phyloP scores from a whole-genome alignment of 1,140 invertebrate species.

The Sminthurinus signatus region DNA sequence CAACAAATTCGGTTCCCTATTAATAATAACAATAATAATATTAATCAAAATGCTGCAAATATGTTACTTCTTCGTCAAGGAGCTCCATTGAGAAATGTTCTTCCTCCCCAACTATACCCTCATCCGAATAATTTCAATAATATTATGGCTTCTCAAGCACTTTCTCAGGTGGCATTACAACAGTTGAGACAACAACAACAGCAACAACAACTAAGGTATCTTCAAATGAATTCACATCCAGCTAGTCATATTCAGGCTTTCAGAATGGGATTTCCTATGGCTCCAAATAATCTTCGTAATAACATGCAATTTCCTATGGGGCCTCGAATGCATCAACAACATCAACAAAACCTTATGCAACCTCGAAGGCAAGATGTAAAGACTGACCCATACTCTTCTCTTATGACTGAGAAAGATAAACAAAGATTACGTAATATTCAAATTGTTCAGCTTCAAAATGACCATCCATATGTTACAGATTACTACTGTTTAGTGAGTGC shows the following conservation, averaged over 20 bases:
- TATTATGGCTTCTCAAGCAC: not conserved
- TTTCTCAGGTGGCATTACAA: slow-evolving; percentile 1
- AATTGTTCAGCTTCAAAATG: slow-evolving; percentile 75
- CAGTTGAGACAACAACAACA: slow-evolving; percentile 3
- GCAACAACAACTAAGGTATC: slow-evolving; percentile 23
- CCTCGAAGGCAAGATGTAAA: not conserved
- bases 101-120: slow-evolving; percentile 5
- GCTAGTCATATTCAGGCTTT: not conserved
- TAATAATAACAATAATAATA: no score
- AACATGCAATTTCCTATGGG: not conserved
- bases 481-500: slow-evolving; percentile 69
- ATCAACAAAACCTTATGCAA: not conserved
- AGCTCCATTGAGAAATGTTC: slow-evolving; percentile 1
- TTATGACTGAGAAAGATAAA: slow-evolving; percentile 86
- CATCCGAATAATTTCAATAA: slow-evolving; percentile 16
- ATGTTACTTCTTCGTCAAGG: not conserved
- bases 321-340: not conserved
- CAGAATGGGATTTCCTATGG: not conserved
- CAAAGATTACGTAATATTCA: slow-evolving; percentile 92
- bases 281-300: not conserved
- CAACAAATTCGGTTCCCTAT: no score
- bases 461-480: slow-evolving; percentile 76
- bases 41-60: not conserved
- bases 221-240: slow-evolving; percentile 21
- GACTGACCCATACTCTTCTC: slow-evolving; percentile 58